These are phyloP conservation scores for Drosophila lacicola DNA, from an alignment of 2,888 invertebrate genomes.

Conservation along the genomic window DNA sequence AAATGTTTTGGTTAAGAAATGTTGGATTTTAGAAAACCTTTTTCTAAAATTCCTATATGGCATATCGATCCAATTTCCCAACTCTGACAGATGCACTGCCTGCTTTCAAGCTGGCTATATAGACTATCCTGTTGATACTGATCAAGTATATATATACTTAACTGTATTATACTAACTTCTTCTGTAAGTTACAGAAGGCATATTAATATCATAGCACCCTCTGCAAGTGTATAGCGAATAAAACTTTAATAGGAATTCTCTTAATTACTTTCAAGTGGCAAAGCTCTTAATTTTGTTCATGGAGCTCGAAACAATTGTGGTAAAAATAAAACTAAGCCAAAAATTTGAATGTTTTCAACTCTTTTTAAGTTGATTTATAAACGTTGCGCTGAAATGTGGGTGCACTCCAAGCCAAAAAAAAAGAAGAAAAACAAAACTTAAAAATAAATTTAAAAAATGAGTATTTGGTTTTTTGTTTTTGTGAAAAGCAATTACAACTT, in stretches of 20 bases:
- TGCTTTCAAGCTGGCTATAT: too few relatives aligned
- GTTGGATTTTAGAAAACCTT: too few relatives aligned
- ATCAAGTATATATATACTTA: too few relatives aligned
- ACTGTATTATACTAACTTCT: too few relatives aligned
- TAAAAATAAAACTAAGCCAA: slow-evolving; percentile 9
- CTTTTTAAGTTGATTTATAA: slow-evolving; percentile 38
- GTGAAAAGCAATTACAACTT: slow-evolving; percentile 61
- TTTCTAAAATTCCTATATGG: too few relatives aligned
- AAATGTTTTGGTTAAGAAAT: too few relatives aligned
- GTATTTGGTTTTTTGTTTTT: slow-evolving; percentile 22
- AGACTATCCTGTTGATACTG: too few relatives aligned
- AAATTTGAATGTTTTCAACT: slow-evolving; percentile 15
- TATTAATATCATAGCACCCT: background rate
- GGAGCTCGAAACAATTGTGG: background rate
- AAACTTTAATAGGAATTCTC: slow-evolving; percentile 7
- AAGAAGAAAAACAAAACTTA: slow-evolving; percentile 2
- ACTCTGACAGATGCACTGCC: too few relatives aligned
- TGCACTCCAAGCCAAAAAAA: slow-evolving; percentile 18
- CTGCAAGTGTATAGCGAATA: background rate
- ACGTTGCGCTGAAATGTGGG: slow-evolving; percentile 40
- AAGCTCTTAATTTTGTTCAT: background rate
- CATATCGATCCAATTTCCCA: too few relatives aligned
- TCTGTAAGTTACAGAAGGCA: background rate
- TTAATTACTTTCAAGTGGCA: slow-evolving; percentile 22
- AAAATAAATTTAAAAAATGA: slow-evolving; percentile 38